phyloP scores from a whole-genome alignment of 1,140 invertebrate genomes.

The Aphelenchoides fujianensis region DNA sequence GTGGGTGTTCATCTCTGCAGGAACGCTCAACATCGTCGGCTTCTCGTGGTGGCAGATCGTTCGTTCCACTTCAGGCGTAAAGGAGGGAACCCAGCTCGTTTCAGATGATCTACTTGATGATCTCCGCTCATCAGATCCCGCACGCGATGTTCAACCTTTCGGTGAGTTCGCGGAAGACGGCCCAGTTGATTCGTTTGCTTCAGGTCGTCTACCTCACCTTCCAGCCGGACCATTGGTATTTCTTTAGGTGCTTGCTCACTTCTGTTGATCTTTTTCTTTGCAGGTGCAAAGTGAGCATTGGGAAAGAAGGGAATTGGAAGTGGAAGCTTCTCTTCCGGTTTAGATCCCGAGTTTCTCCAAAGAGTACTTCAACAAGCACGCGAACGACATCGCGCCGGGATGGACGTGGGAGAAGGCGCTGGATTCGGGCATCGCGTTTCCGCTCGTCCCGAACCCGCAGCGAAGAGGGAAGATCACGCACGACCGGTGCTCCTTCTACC shows the following conservation, averaged over 20 bases:
- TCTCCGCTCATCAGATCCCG: conserved; percentile 47
- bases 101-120: conserved; percentile 52
- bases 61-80: no score
- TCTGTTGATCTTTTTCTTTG: not conserved
- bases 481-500: conserved; percentile 55
- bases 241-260: not conserved
- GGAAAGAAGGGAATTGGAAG: no score
- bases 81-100: no score
- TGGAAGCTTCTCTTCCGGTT: no score
- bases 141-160: conserved; percentile 52
- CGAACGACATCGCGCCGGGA: conserved; percentile 39
- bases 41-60: conserved; percentile 46
- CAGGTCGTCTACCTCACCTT: conserved; percentile 55
- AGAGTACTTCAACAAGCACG: conserved; percentile 45
- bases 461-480: conserved; percentile 38
- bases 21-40: conserved; percentile 49
- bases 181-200: no score
- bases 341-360: conserved; percentile 52
- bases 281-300: not conserved
- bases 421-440: conserved; percentile 55
- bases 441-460: conserved; percentile 28
- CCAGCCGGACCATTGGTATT: conserved; percentile 57
- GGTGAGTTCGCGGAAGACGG: no score
- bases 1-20: not conserved
- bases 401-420: conserved; percentile 60